Evolutionary conservation across 2,888 invertebrate species (phyloP), one percentile per base, ranked within the genome.

Genomic region (Eumacrocentrus americanus): DNA sequence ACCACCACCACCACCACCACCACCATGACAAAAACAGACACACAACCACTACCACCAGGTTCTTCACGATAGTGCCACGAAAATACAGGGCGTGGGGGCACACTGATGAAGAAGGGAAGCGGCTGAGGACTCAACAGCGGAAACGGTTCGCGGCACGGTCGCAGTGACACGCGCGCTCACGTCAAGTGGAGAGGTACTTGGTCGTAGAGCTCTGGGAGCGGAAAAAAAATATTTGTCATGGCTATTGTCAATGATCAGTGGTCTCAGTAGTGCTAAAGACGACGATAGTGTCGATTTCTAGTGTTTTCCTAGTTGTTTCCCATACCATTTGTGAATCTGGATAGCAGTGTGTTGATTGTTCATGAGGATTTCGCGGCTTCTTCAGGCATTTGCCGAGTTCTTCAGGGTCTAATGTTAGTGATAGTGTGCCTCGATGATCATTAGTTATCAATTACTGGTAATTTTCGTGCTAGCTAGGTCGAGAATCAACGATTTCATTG

Each of bases 81-180:
- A 53, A 40, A 20, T 18, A 25, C 11, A 16, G 14, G 44, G 54
- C 9, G 23, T 25, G 25, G 54, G 14, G 40, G 42, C 48, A 51
- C 47, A n/a, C 20, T 48, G 51, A 58, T 48, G 60, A 46, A 58
- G 56, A 48, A 60, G 64, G 61, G 57, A 55, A 61, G 56, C 64
- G 62, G 62, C 59, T 60, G 70, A 73, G 23, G 46, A 46, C 77
- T 71, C 72, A 67, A 70, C 71, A 78, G 79, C 80, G 80, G 80
- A 80, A 80, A 78, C 80, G 79, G 72, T 69, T 68, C 71, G 75
- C 71, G 72, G 73, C 76, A 72, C 75, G 75, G 79, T 76, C 79
- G 76, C 78, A 80, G 80, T 80, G 80, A 79, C 80, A 79, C 80
- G 77, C 80, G 70, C 76, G 75, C 77, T 78, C 77, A 76, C 79